These are phyloP conservation scores for Drepana arcuata DNA, from an alignment of 1,140 invertebrate genomes.

Conservation along the genomic window DNA sequence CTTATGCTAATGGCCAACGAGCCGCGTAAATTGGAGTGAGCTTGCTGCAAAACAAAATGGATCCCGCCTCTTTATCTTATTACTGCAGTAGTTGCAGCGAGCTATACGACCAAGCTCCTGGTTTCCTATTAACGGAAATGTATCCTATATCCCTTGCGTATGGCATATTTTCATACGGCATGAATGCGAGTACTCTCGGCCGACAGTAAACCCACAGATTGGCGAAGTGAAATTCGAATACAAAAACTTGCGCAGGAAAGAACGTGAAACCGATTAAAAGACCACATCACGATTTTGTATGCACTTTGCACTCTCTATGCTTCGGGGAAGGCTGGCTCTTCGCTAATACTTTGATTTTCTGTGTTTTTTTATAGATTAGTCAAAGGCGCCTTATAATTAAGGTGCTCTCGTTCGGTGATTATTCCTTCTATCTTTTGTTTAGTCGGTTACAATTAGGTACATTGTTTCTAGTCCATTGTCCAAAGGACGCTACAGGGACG, in stretches of 20 bases:
- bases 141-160: constrained; percentile 26
- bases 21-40: constrained; percentile 66
- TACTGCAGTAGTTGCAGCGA: constrained; percentile 42
- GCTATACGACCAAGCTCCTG: constrained; percentile 21
- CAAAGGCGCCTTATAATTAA: constrained; percentile 56
- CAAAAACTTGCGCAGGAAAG: constrained; percentile 65
- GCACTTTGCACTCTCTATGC: constrained; percentile 69
- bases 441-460: no score
- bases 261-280: constrained; percentile 71
- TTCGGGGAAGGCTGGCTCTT: constrained; percentile 37
- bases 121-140: constrained; percentile 18
- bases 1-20: constrained; percentile 65
- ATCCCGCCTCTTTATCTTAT: constrained; percentile 68
- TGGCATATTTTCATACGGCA: constrained; percentile 27
- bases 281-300: constrained; percentile 71
- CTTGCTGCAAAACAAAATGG: constrained; percentile 62
- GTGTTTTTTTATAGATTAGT: constrained; percentile 47
- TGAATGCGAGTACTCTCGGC: constrained; percentile 20
- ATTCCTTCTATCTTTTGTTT: constrained; percentile 20
- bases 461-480: constrained; percentile 11
- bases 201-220: constrained; percentile 47
- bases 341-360: constrained; percentile 45
- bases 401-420: constrained; percentile 28
- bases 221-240: constrained; percentile 64
- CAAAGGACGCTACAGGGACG: constrained; percentile 4